phyloP scores from a whole-genome alignment of 64 coral and sea anemone species.

The Orbicella faveolata region DNA sequence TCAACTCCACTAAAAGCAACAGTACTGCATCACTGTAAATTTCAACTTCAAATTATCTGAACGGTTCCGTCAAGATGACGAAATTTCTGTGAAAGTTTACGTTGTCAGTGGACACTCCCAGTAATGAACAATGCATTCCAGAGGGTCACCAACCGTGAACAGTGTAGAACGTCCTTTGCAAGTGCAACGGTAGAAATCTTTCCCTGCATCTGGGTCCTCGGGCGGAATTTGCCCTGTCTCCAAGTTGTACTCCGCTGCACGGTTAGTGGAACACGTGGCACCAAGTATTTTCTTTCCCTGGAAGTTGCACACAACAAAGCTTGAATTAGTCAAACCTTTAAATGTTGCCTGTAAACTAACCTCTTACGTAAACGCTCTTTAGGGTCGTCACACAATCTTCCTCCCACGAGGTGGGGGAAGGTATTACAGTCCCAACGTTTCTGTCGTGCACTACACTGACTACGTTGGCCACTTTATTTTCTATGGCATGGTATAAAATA shows the following conservation, averaged over 20 bases:
- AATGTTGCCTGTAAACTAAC: no score
- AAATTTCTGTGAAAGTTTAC: background rate
- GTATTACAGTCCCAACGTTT: no score
- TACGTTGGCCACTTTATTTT: no score
- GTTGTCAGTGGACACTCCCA: constrained; percentile 27
- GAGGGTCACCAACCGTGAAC: background rate
- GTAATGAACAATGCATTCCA: constrained; percentile 2
- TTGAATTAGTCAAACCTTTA: background rate
- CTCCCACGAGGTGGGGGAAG: no score
- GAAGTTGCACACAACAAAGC: background rate
- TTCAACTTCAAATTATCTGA: no score
- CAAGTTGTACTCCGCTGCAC: constrained; percentile 4
- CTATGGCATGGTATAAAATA: no score
- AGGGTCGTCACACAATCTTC: no score
- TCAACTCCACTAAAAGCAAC: no score
- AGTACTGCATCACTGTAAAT: no score
- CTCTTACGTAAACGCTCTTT: no score
- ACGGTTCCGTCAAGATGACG: no score
- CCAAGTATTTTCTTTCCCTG: constrained; percentile 1
- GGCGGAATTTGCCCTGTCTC: background rate
- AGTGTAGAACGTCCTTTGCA: background rate
- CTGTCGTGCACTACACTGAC: no score
- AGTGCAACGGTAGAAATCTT: background rate
- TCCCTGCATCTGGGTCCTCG: background rate
- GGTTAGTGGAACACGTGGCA: constrained; percentile 7